Conservation (phyloP, 1,140 invertebrate species). For the Xylocopa sonorina region DNA sequence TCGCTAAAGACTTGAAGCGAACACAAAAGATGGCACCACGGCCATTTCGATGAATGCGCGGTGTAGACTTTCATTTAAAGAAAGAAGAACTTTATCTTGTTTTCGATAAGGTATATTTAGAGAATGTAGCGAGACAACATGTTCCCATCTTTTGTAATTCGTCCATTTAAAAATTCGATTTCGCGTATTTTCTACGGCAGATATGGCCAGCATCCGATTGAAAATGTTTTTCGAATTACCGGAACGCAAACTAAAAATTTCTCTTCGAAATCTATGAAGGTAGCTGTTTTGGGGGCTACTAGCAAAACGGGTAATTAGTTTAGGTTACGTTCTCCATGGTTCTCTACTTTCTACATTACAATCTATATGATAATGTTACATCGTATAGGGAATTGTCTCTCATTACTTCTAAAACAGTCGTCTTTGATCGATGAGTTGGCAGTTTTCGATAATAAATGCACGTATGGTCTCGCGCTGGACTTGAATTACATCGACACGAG, state of each 20-base stretch:
- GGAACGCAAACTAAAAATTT: not conserved
- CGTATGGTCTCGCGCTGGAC: constrained; percentile 82
- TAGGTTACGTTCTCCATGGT: not conserved
- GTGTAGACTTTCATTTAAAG: not conserved
- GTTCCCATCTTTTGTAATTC: not conserved
- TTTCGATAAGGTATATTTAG: not conserved
- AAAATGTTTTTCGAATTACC: not conserved
- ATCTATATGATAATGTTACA: too few species aligned
- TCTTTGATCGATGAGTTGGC: constrained; percentile 84
- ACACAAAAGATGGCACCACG: constrained; percentile 38
- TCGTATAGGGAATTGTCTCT: constrained; percentile 74
- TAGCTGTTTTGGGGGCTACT: constrained; percentile 71
- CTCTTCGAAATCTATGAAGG: constrained; percentile 70
- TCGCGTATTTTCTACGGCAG: not conserved
- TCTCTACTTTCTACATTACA: not conserved
- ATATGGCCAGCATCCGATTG: not conserved
- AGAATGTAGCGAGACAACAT: constrained; percentile 1
- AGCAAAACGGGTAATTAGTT: constrained; percentile 69
- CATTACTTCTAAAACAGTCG: constrained; percentile 84
- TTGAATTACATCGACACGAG: constrained; percentile 84
- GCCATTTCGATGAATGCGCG: too few species aligned
- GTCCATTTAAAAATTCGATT: not conserved
- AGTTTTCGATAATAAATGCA: constrained; percentile 82
- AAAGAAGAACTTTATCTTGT: constrained; percentile 5
- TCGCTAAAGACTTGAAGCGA: not conserved